A percentile compares a stretch with the other conserved stretches of the same genome.
These are phyloP conservation scores for Hippocampus kuda DNA, from an alignment of 2,797 vertebrate genomes.

Conservation along the genomic window DNA sequence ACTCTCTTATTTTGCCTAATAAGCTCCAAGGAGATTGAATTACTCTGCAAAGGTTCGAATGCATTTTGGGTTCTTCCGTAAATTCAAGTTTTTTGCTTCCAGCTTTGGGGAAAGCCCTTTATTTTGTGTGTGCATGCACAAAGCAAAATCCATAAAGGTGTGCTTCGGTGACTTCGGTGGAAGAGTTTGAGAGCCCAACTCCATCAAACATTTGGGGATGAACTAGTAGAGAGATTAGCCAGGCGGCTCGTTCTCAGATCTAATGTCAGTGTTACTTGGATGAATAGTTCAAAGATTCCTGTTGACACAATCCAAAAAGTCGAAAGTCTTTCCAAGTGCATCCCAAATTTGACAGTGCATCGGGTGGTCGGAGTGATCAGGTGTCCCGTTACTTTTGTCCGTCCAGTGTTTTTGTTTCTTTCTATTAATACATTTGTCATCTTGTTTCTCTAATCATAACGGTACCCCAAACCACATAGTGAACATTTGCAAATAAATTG, in stretches of 20 bases:
- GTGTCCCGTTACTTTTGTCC: background rate
- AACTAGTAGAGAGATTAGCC: background rate
- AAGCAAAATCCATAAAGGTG: background rate
- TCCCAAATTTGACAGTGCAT: background rate
- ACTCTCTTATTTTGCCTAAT: slow-evolving; percentile 3
- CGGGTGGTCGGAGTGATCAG: background rate
- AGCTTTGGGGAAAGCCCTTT: background rate
- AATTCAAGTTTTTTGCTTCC: background rate
- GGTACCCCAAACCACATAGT: slow-evolving; percentile 57
- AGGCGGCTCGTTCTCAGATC: background rate
- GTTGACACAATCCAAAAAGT: background rate
- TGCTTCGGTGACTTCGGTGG: background rate
- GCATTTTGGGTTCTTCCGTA: no score
- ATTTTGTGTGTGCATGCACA: no score
- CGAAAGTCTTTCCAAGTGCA: background rate
- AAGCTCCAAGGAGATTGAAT: no score
- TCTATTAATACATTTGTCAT: slow-evolving; percentile 40
- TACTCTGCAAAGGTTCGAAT: no score
- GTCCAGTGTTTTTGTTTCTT: no score
- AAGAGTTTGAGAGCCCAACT: background rate
- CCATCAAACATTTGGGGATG: background rate
- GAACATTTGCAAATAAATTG: slow-evolving; percentile 68
- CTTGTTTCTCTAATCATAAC: slow-evolving; percentile 52
- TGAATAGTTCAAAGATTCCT: background rate
- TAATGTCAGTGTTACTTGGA: background rate